phyloP scores from a whole-genome alignment of 2,888 invertebrate species.

The Archips crataeganus region DNA sequence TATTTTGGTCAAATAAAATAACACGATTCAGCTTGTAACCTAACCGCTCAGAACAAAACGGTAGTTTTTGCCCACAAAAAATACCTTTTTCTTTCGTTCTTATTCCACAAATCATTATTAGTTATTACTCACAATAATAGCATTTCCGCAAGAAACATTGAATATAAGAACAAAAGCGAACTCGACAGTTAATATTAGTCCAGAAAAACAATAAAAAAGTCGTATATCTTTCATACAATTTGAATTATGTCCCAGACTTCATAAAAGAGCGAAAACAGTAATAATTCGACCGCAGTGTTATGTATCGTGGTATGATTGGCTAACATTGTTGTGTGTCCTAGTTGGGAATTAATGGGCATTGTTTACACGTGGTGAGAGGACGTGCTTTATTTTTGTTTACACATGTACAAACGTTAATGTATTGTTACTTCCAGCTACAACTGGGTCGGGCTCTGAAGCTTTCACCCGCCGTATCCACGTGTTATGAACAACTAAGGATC shows the following conservation, averaged over 20 bases:
- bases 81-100: background rate
- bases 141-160: background rate
- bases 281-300: slow-evolving; percentile 52
- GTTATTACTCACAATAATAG: slow-evolving; percentile 5
- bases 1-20: too few relatives aligned
- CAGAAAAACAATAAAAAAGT: slow-evolving; percentile 13
- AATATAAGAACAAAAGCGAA: slow-evolving; percentile 21
- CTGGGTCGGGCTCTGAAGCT: too few relatives aligned
- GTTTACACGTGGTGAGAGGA: slow-evolving; percentile 19
- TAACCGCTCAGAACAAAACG: background rate
- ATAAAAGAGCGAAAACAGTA: slow-evolving; percentile 54
- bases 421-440: too few relatives aligned
- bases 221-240: slow-evolving; percentile 16
- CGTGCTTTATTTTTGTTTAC: background rate
- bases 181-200: slow-evolving; percentile 11
- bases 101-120: slow-evolving; percentile 4
- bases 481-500: too few relatives aligned
- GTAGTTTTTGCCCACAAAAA: background rate
- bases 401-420: background rate
- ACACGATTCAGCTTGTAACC: background rate
- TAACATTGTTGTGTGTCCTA: slow-evolving; percentile 35
- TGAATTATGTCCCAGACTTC: slow-evolving; percentile 44
- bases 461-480: too few relatives aligned
- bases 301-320: slow-evolving; percentile 60
- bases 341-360: slow-evolving; percentile 28